phyloP scores from a whole-genome alignment of 2,797 vertebrate species.

The Knipowitschia caucasica region DNA sequence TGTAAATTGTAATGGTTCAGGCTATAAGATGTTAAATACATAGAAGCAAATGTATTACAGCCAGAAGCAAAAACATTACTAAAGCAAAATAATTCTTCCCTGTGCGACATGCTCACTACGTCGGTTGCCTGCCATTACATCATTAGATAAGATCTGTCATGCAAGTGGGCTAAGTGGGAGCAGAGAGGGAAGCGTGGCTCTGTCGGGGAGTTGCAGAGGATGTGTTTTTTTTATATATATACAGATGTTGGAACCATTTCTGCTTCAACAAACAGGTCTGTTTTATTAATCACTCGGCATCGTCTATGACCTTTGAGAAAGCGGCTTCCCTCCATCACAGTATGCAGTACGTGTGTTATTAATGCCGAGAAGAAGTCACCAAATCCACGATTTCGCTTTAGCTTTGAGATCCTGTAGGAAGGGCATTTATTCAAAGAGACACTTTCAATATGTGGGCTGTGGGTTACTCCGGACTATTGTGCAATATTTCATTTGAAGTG shows the following conservation, averaged over 20 bases:
- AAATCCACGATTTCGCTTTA: constrained; percentile 21
- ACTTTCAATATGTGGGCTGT: constrained; percentile 1
- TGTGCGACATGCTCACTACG: constrained; percentile 2
- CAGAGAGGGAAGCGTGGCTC: neutral
- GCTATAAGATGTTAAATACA: neutral
- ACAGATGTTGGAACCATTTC: constrained; percentile 1
- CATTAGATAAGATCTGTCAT: constrained; percentile 20
- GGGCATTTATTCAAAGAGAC: constrained; percentile 26
- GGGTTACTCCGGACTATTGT: constrained; percentile 23
- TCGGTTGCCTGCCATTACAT: constrained; percentile 23
- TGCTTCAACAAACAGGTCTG: constrained; percentile 5
- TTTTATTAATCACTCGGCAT: constrained; percentile 17
- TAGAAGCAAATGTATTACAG: neutral
- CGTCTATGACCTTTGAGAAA: constrained; percentile 14
- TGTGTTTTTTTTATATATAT: constrained; percentile 8
- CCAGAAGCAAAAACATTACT: neutral
- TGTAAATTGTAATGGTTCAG: neutral
- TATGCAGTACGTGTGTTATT: neutral
- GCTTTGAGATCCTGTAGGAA: constrained; percentile 16
- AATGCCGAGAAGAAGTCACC: neutral
- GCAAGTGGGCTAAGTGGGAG: constrained; percentile 10
- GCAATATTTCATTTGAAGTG: constrained; percentile 28
- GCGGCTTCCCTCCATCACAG: neutral
- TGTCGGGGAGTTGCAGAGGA: constrained; percentile 2
- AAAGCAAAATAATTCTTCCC: constrained; percentile 7